Conservation (phyloP, 2,797 vertebrate genomes). For the Leucoraja ocellata region DNA sequence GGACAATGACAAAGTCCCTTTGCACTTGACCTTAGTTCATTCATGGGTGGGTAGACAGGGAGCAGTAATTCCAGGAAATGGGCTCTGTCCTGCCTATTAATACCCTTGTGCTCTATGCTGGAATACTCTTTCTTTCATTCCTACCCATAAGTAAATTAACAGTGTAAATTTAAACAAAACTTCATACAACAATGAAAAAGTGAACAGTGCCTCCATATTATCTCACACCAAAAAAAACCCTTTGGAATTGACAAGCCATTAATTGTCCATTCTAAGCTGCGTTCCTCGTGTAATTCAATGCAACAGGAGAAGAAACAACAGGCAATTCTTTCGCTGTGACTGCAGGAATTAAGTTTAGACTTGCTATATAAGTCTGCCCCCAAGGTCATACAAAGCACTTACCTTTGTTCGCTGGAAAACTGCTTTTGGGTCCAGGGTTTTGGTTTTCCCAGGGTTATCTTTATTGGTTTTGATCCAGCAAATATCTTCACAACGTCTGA, state of each 20-base stretch:
- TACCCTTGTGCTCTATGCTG: not conserved
- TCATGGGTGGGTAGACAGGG: too few species aligned
- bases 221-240: not conserved
- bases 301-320: slow-evolving; percentile 21
- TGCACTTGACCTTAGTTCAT: too few species aligned
- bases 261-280: slow-evolving; percentile 6
- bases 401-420: slow-evolving; percentile 98
- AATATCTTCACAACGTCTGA: slow-evolving; percentile 93
- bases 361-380: not conserved
- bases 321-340: not conserved
- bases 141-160: slow-evolving; percentile 37
- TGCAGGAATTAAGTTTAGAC: not conserved
- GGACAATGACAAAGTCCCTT: too few species aligned
- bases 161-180: not conserved
- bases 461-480: slow-evolving; percentile 99
- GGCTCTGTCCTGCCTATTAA: too few species aligned
- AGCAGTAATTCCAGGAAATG: too few species aligned
- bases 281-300: not conserved
- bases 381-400: slow-evolving; percentile 39
- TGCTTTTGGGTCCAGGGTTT: slow-evolving; percentile 91
- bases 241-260: slow-evolving; percentile 37
- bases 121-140: not conserved
- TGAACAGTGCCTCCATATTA: slow-evolving; percentile 5
- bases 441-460: slow-evolving; percentile 94
- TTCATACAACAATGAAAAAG: slow-evolving; percentile 18